Evolutionary conservation across 2,113 vertebrate species (phyloP).

Genomic region (Anarhynchus alexandrinus): DNA sequence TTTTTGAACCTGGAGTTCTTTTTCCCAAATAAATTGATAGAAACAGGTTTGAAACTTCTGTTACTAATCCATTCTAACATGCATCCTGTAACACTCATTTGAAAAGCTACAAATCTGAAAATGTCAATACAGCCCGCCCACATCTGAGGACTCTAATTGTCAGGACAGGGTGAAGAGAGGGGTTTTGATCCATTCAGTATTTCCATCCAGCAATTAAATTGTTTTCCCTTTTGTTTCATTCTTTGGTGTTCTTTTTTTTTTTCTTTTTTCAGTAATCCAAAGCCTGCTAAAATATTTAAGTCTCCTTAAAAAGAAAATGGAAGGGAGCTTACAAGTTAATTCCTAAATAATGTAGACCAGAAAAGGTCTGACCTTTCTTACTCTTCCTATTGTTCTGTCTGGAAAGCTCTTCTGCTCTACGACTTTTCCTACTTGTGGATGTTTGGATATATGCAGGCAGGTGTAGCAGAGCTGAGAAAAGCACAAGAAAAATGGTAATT

Average conservation of each 20-base stretch:
- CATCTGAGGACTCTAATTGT: background rate
- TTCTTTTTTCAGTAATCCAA: background rate
- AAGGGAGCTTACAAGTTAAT: background rate
- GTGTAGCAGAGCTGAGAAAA: background rate
- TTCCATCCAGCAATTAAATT: background rate
- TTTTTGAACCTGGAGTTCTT: background rate
- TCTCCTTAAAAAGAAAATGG: background rate
- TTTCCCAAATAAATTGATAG: background rate
- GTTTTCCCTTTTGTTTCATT: background rate
- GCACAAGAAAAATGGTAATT: background rate
- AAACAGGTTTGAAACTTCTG: background rate
- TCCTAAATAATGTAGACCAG: background rate
- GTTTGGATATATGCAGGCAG: background rate
- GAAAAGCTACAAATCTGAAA: background rate
- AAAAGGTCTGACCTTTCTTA: background rate
- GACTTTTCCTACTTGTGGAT: background rate
- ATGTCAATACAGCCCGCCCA: accelerated
- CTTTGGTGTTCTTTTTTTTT: background rate
- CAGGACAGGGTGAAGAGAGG: background rate
- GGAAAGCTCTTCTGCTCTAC: background rate
- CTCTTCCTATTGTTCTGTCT: background rate
- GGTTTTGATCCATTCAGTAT: background rate
- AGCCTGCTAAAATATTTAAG: background rate
- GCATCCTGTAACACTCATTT: background rate
- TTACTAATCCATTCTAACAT: background rate